Base-by-base conservation (phyloP, 2,888 invertebrate genomes). In the Eristalis intricaria region DNA sequence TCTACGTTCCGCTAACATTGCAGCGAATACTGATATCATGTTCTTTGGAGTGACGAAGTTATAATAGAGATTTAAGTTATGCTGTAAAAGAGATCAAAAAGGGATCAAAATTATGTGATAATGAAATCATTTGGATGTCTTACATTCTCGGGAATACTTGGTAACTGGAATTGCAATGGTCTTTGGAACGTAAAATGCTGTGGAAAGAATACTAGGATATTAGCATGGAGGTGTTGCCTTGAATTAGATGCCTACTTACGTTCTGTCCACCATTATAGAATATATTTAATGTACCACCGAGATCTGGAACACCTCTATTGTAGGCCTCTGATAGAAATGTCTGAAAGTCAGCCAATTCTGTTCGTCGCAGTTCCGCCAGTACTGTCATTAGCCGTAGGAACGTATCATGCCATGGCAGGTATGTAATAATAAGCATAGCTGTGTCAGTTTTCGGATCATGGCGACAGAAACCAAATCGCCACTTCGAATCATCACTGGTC, bases 381-480 rank as follows among this genome's bases (percentile, higher is more conserved):
- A 93, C 91, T 38, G 91, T 89, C 63, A 93, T 80, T 58, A 93
- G 89, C 88, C 91, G 91, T 19, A 93, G 98, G 94, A 99, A 99
- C 91, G 97, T 96, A 93, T 98, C 98, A 92, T 98, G 98, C 99
- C 99, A 99, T 90, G 99, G 99, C 91, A 99, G 94, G 92, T 96
- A 97, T 91, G 99, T 99, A 89, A 97, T 94, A 89, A 98, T 93
- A 65, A 98, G 96, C 92, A 97, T 94, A 83, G 98, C 97, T 23
- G 97, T 97, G 91, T 97, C 96, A 29, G 96, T 96, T 92, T 97
- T 96, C 5, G 98, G 97, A 92, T 99, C 98, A 93, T 98, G 98
- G 32, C 99, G 96, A 93, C 99, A 99, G 93, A 98, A 99, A 89
- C 99, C 99, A 94, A 98, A 99, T 56, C 98, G 98, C 96, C 98